Evolutionary conservation across 2,888 invertebrate genomes (phyloP).

Genomic region (Julus scandinavius): DNA sequence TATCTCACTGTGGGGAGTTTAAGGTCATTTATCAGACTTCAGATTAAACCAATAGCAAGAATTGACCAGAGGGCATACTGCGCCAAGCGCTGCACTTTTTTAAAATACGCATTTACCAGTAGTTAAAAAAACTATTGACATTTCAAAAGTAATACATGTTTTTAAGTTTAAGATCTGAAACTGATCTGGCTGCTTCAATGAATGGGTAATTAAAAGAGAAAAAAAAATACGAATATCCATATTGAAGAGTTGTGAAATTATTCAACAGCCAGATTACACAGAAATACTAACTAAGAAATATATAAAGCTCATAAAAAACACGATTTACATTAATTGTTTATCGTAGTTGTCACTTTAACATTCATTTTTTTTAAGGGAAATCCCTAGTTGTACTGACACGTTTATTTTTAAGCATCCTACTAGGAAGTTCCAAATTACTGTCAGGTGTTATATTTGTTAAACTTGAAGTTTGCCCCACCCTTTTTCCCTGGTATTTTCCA

Average conservation of each 20-base stretch:
- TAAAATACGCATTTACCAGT: slow-evolving; percentile 3
- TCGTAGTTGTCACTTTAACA: not conserved
- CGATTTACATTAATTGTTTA: not conserved
- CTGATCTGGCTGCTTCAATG: not conserved
- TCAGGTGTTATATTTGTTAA: not conserved
- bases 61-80: slow-evolving; percentile 19
- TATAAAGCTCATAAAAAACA: not conserved
- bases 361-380: not conserved
- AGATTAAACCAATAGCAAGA: not conserved
- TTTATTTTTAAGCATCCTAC: slow-evolving; percentile 1
- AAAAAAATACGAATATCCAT: not conserved
- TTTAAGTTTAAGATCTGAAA: slow-evolving; percentile 6
- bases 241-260: not conserved
- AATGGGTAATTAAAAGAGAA: not conserved
- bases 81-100: not conserved
- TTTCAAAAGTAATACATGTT: slow-evolving; percentile 17
- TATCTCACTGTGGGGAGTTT: slow-evolving; percentile 12
- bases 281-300: not conserved
- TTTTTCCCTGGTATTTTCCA: not conserved
- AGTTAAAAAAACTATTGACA: slow-evolving; percentile 13
- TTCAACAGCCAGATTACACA: not conserved
- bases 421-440: not conserved
- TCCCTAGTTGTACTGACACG: not conserved
- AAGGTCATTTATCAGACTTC: slow-evolving; percentile 20
- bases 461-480: not conserved